Percentiles rank a stretch among this genome's conserved stretches.
Evolutionary conservation across 1,140 invertebrate species (phyloP).

Genomic region (Protaetia brevitarsis): DNA sequence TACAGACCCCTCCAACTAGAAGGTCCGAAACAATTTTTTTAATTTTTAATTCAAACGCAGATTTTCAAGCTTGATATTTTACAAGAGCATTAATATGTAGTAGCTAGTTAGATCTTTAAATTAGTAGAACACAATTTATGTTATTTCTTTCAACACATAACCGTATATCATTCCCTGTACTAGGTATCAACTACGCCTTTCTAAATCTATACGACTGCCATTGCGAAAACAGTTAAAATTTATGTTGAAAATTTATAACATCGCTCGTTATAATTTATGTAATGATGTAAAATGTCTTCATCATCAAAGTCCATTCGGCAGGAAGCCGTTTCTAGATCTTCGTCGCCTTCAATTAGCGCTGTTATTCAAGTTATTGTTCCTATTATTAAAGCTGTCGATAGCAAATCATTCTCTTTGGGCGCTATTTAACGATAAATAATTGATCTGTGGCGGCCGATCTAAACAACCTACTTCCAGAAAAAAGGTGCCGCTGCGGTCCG

Average conservation of each 20-base stretch:
- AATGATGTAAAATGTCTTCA: not conserved
- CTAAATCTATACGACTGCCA: too few relatives aligned
- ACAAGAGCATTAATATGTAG: too few relatives aligned
- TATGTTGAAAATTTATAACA: not conserved
- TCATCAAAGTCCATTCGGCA: not conserved
- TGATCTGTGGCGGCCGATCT: not conserved
- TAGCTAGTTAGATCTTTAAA: too few relatives aligned
- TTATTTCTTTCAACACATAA: too few relatives aligned
- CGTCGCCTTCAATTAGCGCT: not conserved
- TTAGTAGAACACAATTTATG: too few relatives aligned
- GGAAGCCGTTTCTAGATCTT: not conserved
- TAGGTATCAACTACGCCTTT: too few relatives aligned
- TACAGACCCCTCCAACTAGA: too few relatives aligned
- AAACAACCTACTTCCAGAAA: conserved; percentile 3
- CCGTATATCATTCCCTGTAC: too few relatives aligned
- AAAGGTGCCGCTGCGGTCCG: not conserved
- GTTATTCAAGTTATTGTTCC: not conserved
- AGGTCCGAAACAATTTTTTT: too few relatives aligned
- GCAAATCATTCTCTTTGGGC: not conserved
- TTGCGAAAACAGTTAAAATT: not conserved
- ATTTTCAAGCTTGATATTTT: too few relatives aligned
- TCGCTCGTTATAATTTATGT: not conserved
- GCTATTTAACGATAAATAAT: not conserved
- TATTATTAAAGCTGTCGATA: not conserved
- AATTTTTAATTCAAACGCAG: too few relatives aligned